Evolutionary conservation across 2,113 vertebrate species (phyloP).

Genomic region (Stercorarius parasiticus): DNA sequence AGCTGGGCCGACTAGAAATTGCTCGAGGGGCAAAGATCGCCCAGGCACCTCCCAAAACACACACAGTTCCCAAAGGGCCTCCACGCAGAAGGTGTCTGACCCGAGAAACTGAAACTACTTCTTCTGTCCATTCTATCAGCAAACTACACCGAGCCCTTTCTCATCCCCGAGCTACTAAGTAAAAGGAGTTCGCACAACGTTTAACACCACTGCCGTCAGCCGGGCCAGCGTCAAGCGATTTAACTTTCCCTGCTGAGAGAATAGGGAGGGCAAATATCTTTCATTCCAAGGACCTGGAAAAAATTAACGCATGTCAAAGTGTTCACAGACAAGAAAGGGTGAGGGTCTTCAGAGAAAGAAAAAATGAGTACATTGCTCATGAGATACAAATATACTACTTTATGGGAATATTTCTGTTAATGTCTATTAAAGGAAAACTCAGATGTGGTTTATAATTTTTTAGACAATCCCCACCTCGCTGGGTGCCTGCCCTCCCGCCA

Average conservation of each 20-base stretch:
- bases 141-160: background rate
- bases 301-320: fast-evolving
- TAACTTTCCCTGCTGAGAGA: background rate
- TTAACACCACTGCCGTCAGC: background rate
- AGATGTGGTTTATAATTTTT: background rate
- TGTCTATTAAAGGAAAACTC: slow-evolving; percentile 1
- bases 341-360: slow-evolving; percentile 12
- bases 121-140: background rate
- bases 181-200: background rate
- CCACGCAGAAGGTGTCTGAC: background rate
- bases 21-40: background rate
- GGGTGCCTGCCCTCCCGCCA: background rate
- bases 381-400: slow-evolving; percentile 59
- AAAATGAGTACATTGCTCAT: slow-evolving; percentile 8
- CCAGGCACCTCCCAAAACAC: background rate
- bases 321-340: background rate
- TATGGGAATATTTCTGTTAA: slow-evolving; percentile 33
- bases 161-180: background rate
- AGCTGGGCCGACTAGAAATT: background rate
- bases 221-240: background rate
- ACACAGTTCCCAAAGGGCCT: background rate
- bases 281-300: background rate
- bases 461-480: background rate
- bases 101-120: background rate
- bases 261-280: background rate